Base-by-base conservation (phyloP, 2,113 vertebrate species). In the Oreotrochilus melanogaster region DNA sequence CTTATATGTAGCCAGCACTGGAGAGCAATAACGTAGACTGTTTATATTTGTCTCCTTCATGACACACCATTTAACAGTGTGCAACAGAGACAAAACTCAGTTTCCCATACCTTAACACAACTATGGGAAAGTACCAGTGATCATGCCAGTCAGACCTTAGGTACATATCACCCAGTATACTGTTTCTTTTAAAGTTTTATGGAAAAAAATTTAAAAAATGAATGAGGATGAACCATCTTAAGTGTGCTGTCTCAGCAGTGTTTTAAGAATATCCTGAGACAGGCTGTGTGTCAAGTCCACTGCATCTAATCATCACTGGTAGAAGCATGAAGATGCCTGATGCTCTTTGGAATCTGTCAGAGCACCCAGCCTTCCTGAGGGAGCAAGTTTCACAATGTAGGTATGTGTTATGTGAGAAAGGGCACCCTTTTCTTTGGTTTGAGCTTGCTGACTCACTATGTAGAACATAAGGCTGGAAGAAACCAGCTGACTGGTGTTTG, bases 381-480 rank as follows among this genome's bases (percentile, higher is more conserved):
- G 39, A 86, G 24, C 6, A 48, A 53, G 64, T 60, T 91, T 58
- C 18, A 48, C 27, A 61, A 3, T 14, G 8, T 30, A 48, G 7
- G 18, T 70, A 3, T 31, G 6, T 24, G 14, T 39, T 72, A 5
- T 21, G 45, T 27, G 33, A 57, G 64, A 80, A 61, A 69, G 27
- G 14, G 4, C 19, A 48, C 5, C 3, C 16, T n/a, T 39, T 58
- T 18, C 35, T 57, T 64, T 51, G 25, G 18, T 67, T 58, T 80
- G 45, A 65, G 18, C 18, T 65, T 61, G 35, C 48, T 93, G 35
- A 18, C 30, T 80, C 2, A 0, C 56, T 89, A 69, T 0, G 0
- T 33, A 62, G 72, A 84, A 56, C 13, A 3, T 22, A 61, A 80
- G 39, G 30, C 64, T 89, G 54, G 48, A 69, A 69, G 53, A 73